Percentiles rank a stretch among this genome's conserved stretches.
Evolutionary conservation across 2,888 invertebrate genomes (phyloP).

Genomic region (Pheosia tremula): DNA sequence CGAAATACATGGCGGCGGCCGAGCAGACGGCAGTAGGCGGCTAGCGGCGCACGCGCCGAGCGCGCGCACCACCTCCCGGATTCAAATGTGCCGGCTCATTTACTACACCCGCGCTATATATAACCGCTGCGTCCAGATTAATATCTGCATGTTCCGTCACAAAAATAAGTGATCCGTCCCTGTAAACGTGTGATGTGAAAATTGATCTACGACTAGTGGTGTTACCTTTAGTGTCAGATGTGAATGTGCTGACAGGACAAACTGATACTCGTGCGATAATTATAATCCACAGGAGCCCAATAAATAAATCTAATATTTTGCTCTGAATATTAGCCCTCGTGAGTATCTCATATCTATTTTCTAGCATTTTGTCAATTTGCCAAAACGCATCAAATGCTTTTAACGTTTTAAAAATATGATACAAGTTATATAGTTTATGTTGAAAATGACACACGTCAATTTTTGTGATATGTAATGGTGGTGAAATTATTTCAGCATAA

Average conservation of each 20-base stretch:
- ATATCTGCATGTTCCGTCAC: constrained; percentile 75
- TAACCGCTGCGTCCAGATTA: constrained; percentile 79
- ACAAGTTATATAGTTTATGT: constrained; percentile 42
- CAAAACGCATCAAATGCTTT: constrained; percentile 59
- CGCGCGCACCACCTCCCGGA: constrained; percentile 70
- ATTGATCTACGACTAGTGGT: constrained; percentile 56
- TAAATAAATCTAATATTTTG: constrained; percentile 67
- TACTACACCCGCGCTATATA: constrained; percentile 74
- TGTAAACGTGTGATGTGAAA: constrained; percentile 67
- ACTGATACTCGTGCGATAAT: constrained; percentile 48
- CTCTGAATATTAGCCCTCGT: constrained; percentile 62
- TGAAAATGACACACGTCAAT: constrained; percentile 34
- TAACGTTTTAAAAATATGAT: constrained; percentile 49
- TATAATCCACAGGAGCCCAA: constrained; percentile 46
- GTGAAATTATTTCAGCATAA: constrained; percentile 71
- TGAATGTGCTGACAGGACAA: constrained; percentile 58
- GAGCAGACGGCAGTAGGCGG: constrained; percentile 78
- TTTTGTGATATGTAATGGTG: constrained; percentile 44
- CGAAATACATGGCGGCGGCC: constrained; percentile 77
- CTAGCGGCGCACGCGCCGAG: constrained; percentile 79
- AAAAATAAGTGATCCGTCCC: constrained; percentile 68
- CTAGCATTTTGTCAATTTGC: constrained; percentile 75
- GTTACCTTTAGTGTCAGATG: constrained; percentile 50
- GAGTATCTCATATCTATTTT: constrained; percentile 75
- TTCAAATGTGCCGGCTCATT: constrained; percentile 72